Percentiles rank a stretch among this genome's conserved stretches.
Conservation (phyloP, 2,797 vertebrate genomes). For the Nothura maculosa region DNA sequence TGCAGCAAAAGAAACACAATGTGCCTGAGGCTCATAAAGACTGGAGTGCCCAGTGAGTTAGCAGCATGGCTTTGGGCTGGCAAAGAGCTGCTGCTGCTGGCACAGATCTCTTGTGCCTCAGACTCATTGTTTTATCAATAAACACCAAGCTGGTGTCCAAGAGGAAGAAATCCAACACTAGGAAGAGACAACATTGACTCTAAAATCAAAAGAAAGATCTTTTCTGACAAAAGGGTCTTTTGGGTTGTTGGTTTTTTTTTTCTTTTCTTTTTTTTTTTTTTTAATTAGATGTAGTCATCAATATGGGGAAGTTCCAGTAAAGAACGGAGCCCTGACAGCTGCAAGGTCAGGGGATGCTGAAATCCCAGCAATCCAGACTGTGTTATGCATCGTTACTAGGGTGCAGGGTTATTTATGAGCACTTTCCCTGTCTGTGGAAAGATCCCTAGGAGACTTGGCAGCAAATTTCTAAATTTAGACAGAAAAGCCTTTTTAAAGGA, state of each 20-base stretch:
- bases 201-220: background rate
- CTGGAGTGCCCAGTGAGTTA: background rate
- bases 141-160: background rate
- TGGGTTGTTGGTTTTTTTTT: background rate
- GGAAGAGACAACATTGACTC: background rate
- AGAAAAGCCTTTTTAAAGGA: constrained; percentile 48
- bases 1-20: constrained; percentile 52
- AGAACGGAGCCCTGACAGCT: constrained; percentile 46
- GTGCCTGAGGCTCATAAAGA: background rate
- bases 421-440: constrained; percentile 40
- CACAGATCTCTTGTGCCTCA: background rate
- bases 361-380: constrained; percentile 56
- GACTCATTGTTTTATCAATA: background rate
- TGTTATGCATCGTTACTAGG: constrained; percentile 27
- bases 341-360: constrained; percentile 46
- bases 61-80: background rate
- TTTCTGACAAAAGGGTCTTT: background rate
- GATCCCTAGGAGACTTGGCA: constrained; percentile 46
- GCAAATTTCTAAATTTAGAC: constrained; percentile 65
- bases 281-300: background rate
- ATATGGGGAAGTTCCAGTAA: background rate
- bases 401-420: constrained; percentile 52
- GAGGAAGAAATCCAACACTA: background rate
- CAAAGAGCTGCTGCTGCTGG: background rate
- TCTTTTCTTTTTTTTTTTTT: background rate